Base-by-base conservation (phyloP, 2,888 invertebrate species). In the Thymelicus acteon region DNA sequence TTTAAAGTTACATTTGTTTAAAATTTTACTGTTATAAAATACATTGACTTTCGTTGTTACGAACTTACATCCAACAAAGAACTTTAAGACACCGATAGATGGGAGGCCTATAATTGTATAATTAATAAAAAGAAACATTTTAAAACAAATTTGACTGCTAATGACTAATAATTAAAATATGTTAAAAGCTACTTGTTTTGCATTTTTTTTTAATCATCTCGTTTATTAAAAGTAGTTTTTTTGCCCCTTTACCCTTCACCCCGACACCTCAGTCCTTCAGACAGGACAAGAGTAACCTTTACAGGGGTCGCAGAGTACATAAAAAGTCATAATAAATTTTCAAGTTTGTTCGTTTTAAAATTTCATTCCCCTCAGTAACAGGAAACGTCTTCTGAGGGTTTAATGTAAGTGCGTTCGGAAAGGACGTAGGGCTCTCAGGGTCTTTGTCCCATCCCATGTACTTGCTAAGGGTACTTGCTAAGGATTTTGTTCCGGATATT, bases 261-360 rank as follows among this genome's bases (percentile, higher is more conserved):
- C 40, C 61, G 24, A 24, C 52, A 44, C 57, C 13, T 2, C 15
- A 57, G 58, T 37, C n/a, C 69, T 69, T 69, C 57, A 69, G 69
- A 63, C 69, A 58, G 63, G 52, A 19, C 63, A 31, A 19, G 52
- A 39, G 49, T 63, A 37, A 63, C 49, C 31, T 63, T 37, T 10
- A 44, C 39, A 31, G 19, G 39, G 54, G 1, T n/a, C 54, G 10
- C 8, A 48, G 19, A n/a, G 12, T 7, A 37, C 63, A n/a, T 52
- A 63, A 68, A 54, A 62, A 48, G 57, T 68, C 15, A 57, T 48
- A 57, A 69, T 63, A 69, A 57, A 63, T 69, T 63, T 58, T 69
- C 63, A 63, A 61, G 15, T 52, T 49, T 61, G 52, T 69, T 63
- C 44, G 44, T 52, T 69, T 69, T 48, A 57, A 68, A 69, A 62